Conservation (phyloP, 2,888 invertebrate species). For the Trypoxylon attenuatum region DNA sequence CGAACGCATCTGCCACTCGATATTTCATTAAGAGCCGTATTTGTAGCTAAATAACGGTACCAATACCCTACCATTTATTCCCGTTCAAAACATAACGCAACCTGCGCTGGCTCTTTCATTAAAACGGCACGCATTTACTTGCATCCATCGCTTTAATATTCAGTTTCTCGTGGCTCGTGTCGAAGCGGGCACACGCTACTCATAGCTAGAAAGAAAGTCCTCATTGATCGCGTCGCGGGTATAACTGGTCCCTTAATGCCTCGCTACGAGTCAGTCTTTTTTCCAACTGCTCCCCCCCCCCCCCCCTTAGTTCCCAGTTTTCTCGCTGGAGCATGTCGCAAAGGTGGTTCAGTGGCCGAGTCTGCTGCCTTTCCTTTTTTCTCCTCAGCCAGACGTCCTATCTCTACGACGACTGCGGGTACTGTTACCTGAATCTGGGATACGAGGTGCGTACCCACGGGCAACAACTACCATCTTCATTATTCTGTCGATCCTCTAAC, state of each 20-base stretch:
- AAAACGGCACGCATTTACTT: too few relatives aligned
- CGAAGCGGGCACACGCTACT: too few relatives aligned
- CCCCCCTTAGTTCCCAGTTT: constrained; percentile 13
- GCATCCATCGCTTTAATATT: too few relatives aligned
- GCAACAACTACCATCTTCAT: constrained; percentile 30
- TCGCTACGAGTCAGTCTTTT: neutral
- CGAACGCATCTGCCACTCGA: neutral
- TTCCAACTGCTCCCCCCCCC: neutral
- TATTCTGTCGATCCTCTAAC: constrained; percentile 20
- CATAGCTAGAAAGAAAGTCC: too few relatives aligned
- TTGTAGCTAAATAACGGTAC: neutral
- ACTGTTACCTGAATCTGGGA: constrained; percentile 57
- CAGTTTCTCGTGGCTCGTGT: too few relatives aligned
- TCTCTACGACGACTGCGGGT: constrained; percentile 28
- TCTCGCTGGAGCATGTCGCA: constrained; percentile 33
- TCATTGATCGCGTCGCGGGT: too few relatives aligned
- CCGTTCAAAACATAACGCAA: neutral
- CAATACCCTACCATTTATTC: too few relatives aligned
- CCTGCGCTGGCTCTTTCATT: too few relatives aligned
- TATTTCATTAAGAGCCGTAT: neutral
- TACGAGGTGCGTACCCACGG: constrained; percentile 49
- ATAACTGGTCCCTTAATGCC: neutral
- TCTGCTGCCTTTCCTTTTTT: constrained; percentile 27
- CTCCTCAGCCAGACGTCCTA: constrained; percentile 21
- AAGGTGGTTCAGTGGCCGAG: constrained; percentile 42